A percentile compares a stretch with the other conserved stretches of the same genome.
These are phyloP conservation scores for Seriola rivoliana DNA, from an alignment of 2,113 vertebrate genomes.

Conservation along the genomic window DNA sequence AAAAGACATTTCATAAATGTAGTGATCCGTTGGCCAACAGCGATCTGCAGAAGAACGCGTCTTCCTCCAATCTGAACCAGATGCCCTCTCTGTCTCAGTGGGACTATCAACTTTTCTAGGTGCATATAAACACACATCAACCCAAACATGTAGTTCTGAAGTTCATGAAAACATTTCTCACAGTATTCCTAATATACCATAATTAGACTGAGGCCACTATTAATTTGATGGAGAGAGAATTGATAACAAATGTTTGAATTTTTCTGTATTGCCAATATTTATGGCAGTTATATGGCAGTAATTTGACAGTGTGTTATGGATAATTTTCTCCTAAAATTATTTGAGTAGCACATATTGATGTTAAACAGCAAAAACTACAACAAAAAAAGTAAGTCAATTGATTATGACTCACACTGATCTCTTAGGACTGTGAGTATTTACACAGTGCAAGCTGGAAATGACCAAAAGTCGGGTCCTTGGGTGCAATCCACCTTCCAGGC, in stretches of 20 bases:
- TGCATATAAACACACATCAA: not conserved
- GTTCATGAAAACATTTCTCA: constrained; percentile 6
- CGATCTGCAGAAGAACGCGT: not conserved
- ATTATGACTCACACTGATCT: constrained; percentile 19
- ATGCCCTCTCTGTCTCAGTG: not conserved
- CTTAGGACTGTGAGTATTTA: constrained; percentile 1
- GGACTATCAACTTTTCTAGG: constrained; percentile 15
- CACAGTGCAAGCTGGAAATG: constrained; percentile 15
- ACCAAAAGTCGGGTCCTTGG: constrained; percentile 8
- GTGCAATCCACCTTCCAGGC: constrained; percentile 18
- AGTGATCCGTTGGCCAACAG: not conserved
- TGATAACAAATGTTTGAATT: constrained; percentile 34
- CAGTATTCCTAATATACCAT: not conserved
- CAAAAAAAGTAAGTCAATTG: constrained; percentile 3
- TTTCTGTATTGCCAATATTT: constrained; percentile 7
- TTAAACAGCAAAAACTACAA: constrained; percentile 27
- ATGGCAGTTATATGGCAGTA: not conserved
- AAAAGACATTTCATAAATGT: not conserved
- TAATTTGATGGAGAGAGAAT: constrained; percentile 32
- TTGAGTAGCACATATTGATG: constrained; percentile 17
- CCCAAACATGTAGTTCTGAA: not conserved
- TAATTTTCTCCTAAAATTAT: constrained; percentile 23
- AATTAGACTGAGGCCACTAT: not conserved
- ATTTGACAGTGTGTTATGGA: constrained; percentile 35
- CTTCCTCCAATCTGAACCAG: constrained; percentile 8